A percentile compares a stretch with the other conserved stretches of the same genome.
Evolutionary conservation across 2,797 vertebrate species (phyloP).

Genomic region (Danio albolineatus): DNA sequence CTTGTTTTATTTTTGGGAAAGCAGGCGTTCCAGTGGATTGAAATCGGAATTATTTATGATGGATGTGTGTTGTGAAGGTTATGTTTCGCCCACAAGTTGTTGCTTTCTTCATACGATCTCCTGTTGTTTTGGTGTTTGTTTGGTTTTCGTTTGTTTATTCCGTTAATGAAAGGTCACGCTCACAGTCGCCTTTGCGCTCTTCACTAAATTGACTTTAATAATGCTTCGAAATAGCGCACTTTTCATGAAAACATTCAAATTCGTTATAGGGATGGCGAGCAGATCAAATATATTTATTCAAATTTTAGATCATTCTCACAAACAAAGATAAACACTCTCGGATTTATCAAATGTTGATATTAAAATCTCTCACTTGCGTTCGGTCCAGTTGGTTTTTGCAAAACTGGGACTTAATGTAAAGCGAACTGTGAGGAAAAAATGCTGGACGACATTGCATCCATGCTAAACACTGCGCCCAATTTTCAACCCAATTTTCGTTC

Average conservation of each 20-base stretch:
- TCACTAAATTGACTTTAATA: slow-evolving; percentile 8
- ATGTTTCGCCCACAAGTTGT: slow-evolving; percentile 26
- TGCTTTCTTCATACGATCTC: slow-evolving; percentile 32
- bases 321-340: slow-evolving; percentile 9
- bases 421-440: background rate
- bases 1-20: too few relatives aligned
- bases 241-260: slow-evolving; percentile 3
- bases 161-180: slow-evolving; percentile 15
- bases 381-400: background rate
- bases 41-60: slow-evolving; percentile 48
- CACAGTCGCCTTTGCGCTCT: slow-evolving; percentile 22
- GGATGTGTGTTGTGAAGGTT: slow-evolving; percentile 49
- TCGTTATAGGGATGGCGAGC: slow-evolving; percentile 1
- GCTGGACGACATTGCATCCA: slow-evolving; percentile 6
- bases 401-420: slow-evolving; percentile 32
- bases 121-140: background rate
- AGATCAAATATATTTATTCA: slow-evolving; percentile 21
- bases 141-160: background rate
- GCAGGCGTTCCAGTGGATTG: slow-evolving; percentile 34
- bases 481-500: too few relatives aligned
- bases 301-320: slow-evolving; percentile 9
- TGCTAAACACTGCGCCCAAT: slow-evolving; percentile 10
- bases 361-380: slow-evolving; percentile 7
- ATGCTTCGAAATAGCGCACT: slow-evolving; percentile 5
- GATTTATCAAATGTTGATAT: background rate